Conservation (phyloP, 1,140 invertebrate genomes). For the Aphidius ervi region DNA sequence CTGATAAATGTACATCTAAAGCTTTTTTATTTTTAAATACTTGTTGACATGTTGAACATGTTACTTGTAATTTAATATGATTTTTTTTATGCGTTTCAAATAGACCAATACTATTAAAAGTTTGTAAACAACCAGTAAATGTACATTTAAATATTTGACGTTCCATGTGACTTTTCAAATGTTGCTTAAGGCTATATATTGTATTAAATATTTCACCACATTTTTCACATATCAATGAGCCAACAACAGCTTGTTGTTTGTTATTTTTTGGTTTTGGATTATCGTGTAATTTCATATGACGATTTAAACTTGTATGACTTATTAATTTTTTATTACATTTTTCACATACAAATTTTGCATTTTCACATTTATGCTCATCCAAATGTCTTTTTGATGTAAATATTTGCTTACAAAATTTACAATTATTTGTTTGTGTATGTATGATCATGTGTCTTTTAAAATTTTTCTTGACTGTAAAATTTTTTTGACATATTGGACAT, state of each 20-base stretch:
- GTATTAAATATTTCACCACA: slow-evolving; percentile 39
- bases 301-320: slow-evolving; percentile 21
- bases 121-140: slow-evolving; percentile 43
- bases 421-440: slow-evolving; percentile 22
- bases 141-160: slow-evolving; percentile 45
- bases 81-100: slow-evolving; percentile 49
- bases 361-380: slow-evolving; percentile 27
- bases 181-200: slow-evolving; percentile 37
- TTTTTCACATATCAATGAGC: slow-evolving; percentile 32
- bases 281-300: slow-evolving; percentile 24
- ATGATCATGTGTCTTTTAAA: slow-evolving; percentile 26
- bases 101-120: slow-evolving; percentile 51
- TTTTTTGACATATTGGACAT: slow-evolving; percentile 28
- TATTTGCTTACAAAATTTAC: slow-evolving; percentile 25
- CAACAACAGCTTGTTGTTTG: slow-evolving; percentile 7
- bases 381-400: slow-evolving; percentile 21
- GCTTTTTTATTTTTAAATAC: slow-evolving; percentile 53
- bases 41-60: slow-evolving; percentile 50
- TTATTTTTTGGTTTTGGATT: slow-evolving; percentile 16
- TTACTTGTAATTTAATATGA: slow-evolving; percentile 45
- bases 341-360: slow-evolving; percentile 22
- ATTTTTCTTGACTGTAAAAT: slow-evolving; percentile 27
- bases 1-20: slow-evolving; percentile 44
- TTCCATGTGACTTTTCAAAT: slow-evolving; percentile 40
- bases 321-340: slow-evolving; percentile 28